Conservation (phyloP, 2,113 vertebrate species). For the Hydropotes inermis region DNA sequence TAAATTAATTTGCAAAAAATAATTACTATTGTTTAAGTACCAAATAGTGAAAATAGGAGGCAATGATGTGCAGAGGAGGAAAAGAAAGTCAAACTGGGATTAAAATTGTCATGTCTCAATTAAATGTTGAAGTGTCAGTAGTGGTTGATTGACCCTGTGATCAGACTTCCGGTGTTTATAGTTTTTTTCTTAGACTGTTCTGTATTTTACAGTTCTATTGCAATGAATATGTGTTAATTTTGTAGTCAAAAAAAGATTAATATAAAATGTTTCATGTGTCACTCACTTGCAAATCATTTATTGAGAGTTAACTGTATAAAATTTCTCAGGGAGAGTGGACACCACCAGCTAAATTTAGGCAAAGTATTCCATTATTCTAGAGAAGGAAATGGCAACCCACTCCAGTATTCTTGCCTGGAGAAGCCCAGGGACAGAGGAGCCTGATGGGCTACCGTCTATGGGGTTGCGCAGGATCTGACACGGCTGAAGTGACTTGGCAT, state of each 20-base stretch:
- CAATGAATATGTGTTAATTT: neutral
- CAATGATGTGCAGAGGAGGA: neutral
- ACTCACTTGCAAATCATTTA: neutral
- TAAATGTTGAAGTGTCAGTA: neutral
- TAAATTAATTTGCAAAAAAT: slow-evolving; percentile 34
- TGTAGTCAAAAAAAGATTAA: neutral
- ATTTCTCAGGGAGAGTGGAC: neutral
- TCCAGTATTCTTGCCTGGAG: neutral
- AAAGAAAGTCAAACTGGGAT: neutral
- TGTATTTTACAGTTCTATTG: neutral
- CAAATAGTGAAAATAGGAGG: neutral
- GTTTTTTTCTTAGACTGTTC: neutral
- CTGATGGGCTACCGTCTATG: neutral
- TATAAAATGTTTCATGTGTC: neutral
- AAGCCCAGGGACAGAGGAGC: neutral
- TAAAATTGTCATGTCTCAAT: neutral
- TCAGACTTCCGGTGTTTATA: neutral
- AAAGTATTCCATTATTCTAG: slow-evolving; percentile 48
- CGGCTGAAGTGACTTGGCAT: neutral
- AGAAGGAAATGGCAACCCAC: neutral
- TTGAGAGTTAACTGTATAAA: slow-evolving; percentile 60
- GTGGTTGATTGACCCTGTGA: neutral
- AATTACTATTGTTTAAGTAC: neutral
- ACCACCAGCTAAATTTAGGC: slow-evolving; percentile 20
- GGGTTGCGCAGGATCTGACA: neutral